phyloP scores from a whole-genome alignment of 2,888 invertebrate genomes.

The Stegophylla sp. region DNA sequence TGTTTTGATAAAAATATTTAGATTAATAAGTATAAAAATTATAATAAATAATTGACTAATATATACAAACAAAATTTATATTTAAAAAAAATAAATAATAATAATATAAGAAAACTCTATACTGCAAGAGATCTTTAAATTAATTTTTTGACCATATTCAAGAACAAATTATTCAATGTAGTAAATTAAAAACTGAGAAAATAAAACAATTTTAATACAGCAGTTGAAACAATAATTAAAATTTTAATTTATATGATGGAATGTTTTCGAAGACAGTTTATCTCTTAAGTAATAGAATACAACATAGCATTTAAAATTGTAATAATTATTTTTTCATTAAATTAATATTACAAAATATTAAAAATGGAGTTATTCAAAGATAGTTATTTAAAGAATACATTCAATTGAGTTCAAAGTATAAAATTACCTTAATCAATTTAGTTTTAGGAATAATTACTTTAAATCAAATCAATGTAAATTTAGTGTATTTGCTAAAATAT shows the following conservation, averaged over 20 bases:
- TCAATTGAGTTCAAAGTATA: background rate
- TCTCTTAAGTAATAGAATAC: background rate
- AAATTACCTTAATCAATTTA: background rate
- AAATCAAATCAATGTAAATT: background rate
- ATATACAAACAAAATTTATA: conserved; percentile 47
- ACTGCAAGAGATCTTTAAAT: conserved; percentile 31
- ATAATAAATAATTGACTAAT: conserved; percentile 57
- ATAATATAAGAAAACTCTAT: conserved; percentile 21
- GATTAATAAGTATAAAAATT: conserved; percentile 33
- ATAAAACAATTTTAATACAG: conserved; percentile 3
- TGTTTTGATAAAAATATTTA: conserved; percentile 22
- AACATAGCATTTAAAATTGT: background rate
- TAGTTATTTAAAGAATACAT: background rate
- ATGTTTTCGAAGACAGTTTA: conserved; percentile 24
- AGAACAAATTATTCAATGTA: background rate
- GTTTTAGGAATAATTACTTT: background rate
- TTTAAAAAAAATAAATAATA: conserved; percentile 12
- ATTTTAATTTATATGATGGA: background rate
- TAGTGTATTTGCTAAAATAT: background rate
- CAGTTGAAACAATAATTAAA: background rate
- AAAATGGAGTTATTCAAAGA: conserved; percentile 4
- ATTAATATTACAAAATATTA: background rate
- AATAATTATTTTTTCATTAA: background rate
- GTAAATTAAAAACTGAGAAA: background rate
- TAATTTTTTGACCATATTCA: background rate